Evolutionary conservation across 2,797 vertebrate genomes (phyloP), one percentile per base, ranked within the genome.

Genomic region (Channallabes apus): DNA sequence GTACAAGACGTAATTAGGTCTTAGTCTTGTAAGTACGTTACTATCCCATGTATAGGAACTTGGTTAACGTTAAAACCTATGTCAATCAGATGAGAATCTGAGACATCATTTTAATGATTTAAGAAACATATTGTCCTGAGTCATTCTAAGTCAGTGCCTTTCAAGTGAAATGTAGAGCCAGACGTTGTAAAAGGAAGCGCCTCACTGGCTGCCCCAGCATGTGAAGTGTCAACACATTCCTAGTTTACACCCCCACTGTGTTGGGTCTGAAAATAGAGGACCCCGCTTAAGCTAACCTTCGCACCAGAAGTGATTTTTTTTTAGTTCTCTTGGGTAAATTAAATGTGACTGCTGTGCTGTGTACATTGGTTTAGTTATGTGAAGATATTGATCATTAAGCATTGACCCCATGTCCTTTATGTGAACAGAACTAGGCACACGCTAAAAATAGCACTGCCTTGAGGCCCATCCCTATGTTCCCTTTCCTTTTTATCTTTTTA

Each of bases 401-500:
- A 87, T 15, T 61, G 38, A 79, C 41, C 87, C 27, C 35, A 17
- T 72, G 79, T 80, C 73, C 76, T 89, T 86, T 88, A 86, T 80
- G 85, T 91, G 89, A 91, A 92, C 89, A 91, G 86, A 90, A 86
- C 86, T 89, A 87, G 85, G 51, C 85, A 71, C 79, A 71, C 72
- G 85, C 92, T 93, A 93, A 93, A 94, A 94, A 94, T 94, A 94
- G 76, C 86, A 20, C 54, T 22, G 78, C 76, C 82, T 82, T 89
- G 89, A 90, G 90, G 86, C 89, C 84, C 58, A 83, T 83, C 86
- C 84, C 67, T 85, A 88, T 71, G 85, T 87, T 87, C 91, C 87
- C 59, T 88, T 90, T 92, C 88, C 89, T 90, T 91, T 90, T 88
- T 89, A 87, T 91, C 92, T 95, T 93, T 94, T 94, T 93, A 90